Evolutionary conservation across 2,113 vertebrate genomes (phyloP).

Genomic region (Pituophis catenifer): DNA sequence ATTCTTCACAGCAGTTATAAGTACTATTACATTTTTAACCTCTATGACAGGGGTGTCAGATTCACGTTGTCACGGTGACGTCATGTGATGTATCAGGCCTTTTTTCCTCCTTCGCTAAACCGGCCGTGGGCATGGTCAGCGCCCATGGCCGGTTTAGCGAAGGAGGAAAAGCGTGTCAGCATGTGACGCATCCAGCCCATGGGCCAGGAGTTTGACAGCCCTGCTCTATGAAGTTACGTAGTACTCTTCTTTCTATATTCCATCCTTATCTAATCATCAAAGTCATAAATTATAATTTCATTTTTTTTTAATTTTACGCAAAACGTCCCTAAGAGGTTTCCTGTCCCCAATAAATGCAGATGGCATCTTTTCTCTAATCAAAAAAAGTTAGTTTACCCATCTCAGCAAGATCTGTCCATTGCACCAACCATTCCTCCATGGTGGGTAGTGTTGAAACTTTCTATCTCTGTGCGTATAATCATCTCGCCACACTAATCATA

Average conservation of each 20-base stretch:
- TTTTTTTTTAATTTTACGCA: background rate
- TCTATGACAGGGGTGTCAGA: background rate
- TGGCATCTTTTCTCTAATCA: background rate
- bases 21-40: background rate
- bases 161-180: no score
- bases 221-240: background rate
- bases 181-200: no score
- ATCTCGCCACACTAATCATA: background rate
- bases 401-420: background rate
- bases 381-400: background rate
- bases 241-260: background rate
- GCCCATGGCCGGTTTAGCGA: no score
- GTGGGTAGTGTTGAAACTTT: background rate
- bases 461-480: background rate
- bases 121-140: no score
- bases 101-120: no score
- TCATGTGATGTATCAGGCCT: no score
- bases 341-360: background rate
- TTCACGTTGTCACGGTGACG: no score
- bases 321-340: background rate
- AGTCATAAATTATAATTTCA: background rate
- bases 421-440: background rate
- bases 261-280: background rate
- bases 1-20: background rate
- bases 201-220: no score